Conservation (phyloP, 1,140 invertebrate genomes). For the Cyrtorhinus lividipennis region DNA sequence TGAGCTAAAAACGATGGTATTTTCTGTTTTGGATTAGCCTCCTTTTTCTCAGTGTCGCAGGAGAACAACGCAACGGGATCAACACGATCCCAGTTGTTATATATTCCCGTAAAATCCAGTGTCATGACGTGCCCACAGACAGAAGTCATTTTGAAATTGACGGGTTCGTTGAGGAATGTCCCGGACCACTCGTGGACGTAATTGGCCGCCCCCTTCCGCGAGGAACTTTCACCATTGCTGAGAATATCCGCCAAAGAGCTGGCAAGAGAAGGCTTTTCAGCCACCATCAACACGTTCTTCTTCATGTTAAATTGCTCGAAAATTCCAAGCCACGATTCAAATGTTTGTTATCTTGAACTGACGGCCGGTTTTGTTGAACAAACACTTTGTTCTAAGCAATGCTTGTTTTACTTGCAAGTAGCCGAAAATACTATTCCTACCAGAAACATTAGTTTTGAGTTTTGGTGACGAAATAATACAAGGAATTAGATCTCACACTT, state of each 20-base stretch:
- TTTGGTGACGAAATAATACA: too few relatives aligned
- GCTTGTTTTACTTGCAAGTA: too few relatives aligned
- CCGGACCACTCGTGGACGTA: conserved; percentile 88
- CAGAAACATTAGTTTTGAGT: too few relatives aligned
- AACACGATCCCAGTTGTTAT: conserved; percentile 96
- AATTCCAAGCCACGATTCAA: too few relatives aligned
- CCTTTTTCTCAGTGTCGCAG: conserved; percentile 90
- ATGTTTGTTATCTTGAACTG: too few relatives aligned
- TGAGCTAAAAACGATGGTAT: conserved; percentile 82
- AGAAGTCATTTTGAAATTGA: conserved; percentile 89
- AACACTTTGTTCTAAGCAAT: too few relatives aligned
- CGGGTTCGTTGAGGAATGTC: conserved; percentile 53
- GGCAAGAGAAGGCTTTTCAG: conserved; percentile 97
- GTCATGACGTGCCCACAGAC: conserved; percentile 98
- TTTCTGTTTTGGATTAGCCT: conserved; percentile 83
- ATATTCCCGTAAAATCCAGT: conserved; percentile 88
- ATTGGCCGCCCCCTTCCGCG: conserved; percentile 81
- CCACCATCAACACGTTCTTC: conserved; percentile 85
- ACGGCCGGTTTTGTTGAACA: too few relatives aligned
- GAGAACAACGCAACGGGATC: conserved; percentile 90
- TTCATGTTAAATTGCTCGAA: conserved; percentile 49
- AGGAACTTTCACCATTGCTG: conserved; percentile 66
- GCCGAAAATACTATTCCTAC: too few relatives aligned
- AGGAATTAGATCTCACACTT: too few relatives aligned
- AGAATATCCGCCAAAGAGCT: conserved; percentile 87